These are phyloP conservation scores for Pseudonaja textilis DNA, from an alignment of 2,113 vertebrate genomes.

Conservation along the genomic window DNA sequence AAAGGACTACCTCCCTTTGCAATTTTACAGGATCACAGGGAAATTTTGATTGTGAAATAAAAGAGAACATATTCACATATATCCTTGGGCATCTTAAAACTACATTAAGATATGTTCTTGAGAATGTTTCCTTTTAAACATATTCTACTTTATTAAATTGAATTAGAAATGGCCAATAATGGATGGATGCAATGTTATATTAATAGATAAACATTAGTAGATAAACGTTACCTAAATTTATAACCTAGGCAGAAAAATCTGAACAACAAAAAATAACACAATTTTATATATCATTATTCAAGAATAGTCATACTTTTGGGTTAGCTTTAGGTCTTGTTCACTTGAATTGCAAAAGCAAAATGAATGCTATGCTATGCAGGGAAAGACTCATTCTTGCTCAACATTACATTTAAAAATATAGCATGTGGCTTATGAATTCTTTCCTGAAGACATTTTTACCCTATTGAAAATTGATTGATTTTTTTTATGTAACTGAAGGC, in stretches of 20 bases:
- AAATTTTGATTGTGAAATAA: background rate
- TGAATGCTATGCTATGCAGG: background rate
- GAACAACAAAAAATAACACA: background rate
- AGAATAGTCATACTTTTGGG: background rate
- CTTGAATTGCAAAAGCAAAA: background rate
- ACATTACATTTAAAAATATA: background rate
- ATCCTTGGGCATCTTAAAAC: background rate
- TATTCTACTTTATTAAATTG: background rate
- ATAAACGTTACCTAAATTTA: background rate
- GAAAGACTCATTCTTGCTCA: background rate
- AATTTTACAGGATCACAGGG: background rate
- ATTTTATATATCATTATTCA: background rate
- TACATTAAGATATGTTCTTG: background rate
- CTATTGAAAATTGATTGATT: constrained; percentile 16
- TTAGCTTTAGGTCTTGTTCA: background rate
- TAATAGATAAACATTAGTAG: background rate
- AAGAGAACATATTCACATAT: background rate
- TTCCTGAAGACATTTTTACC: background rate
- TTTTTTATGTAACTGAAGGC: constrained; percentile 23
- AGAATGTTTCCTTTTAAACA: background rate
- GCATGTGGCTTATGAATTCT: background rate
- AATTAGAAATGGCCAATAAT: background rate
- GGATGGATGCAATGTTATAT: background rate
- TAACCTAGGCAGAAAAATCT: background rate
- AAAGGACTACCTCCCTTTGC: background rate